phyloP scores from a whole-genome alignment of 1,140 invertebrate genomes.

The Bombus breviceps region DNA sequence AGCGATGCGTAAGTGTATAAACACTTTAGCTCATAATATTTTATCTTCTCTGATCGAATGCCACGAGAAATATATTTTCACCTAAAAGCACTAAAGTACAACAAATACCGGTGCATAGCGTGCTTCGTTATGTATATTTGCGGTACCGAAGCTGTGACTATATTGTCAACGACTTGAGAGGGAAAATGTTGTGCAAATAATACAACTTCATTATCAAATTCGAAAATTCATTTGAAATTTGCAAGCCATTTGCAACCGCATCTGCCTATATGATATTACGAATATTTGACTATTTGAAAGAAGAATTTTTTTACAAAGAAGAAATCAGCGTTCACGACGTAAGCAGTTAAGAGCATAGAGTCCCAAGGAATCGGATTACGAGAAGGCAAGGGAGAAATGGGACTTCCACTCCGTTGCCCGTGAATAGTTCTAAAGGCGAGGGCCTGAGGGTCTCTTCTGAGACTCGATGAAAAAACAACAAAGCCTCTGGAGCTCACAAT shows the following conservation, averaged over 20 bases:
- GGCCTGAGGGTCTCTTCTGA: slow-evolving; percentile 52
- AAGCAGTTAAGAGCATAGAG: slow-evolving; percentile 14
- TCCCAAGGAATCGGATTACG: slow-evolving; percentile 58
- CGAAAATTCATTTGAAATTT: neutral
- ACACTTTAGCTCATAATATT: too few relatives aligned
- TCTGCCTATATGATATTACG: too few relatives aligned
- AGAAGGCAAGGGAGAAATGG: slow-evolving; percentile 60
- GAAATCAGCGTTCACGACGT: neutral
- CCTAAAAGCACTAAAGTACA: too few relatives aligned
- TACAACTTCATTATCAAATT: neutral
- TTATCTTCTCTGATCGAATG: too few relatives aligned
- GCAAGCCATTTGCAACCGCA: neutral
- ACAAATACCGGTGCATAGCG: too few relatives aligned
- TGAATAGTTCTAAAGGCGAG: slow-evolving; percentile 72
- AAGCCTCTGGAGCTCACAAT: slow-evolving; percentile 70
- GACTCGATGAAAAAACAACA: slow-evolving; percentile 77
- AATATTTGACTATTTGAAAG: neutral
- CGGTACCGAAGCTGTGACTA: neutral
- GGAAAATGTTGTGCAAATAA: neutral
- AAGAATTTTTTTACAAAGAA: neutral
- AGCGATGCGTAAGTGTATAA: too few relatives aligned
- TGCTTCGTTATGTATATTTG: too few relatives aligned
- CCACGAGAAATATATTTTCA: too few relatives aligned
- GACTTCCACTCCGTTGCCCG: slow-evolving; percentile 76
- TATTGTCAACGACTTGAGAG: neutral